Evolutionary conservation across 2,888 invertebrate genomes (phyloP), one percentile per base, ranked within the genome.

Genomic region (Pterostichus niger): DNA sequence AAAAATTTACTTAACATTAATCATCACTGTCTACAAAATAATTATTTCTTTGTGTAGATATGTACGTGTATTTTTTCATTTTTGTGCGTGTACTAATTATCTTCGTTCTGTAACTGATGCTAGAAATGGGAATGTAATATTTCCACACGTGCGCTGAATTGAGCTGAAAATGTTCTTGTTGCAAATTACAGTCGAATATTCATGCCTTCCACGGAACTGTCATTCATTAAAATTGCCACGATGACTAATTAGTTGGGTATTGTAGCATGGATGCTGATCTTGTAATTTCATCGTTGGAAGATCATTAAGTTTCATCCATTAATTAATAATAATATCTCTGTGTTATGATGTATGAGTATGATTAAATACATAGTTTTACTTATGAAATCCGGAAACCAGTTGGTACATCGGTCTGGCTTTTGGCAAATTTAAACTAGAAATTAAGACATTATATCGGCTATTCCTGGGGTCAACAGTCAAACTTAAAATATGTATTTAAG

Each of bases 221-320:
- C 54, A 56, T 56, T 56, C 54, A 56, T 56, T 13, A 56, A 5
- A 24, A 56, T 56, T 56, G 0, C 24, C 13, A 56, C 54, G 54
- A 56, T 56, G 54, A 56, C 15, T 56, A 56, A 56, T 56, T 56
- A 56, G 54, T 15, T 56, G n/a, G 15, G 54, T 49, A 49, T 15
- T 56, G 15, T 17, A n/a, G 17, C 54, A 56, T 15, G 54, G 15
- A 56, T 15, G 54, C 54, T 56, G 54, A 56, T 56, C 54, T 56
- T 56, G 24, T 56, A 56, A 56, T 56, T 56, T 56, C 54, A 15
- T 56, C 15, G 54, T 15, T 49, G 17, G 24, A 10, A 56, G 17
- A 56, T 56, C 54, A 56, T 56, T 56, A 56, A 56, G 54, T 54
- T 54, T 15, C 13, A 54, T 54, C 54, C 54, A 56, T 56, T 56